Conservation (phyloP, 2,888 invertebrate genomes). For the Pseudanteris insignis region DNA sequence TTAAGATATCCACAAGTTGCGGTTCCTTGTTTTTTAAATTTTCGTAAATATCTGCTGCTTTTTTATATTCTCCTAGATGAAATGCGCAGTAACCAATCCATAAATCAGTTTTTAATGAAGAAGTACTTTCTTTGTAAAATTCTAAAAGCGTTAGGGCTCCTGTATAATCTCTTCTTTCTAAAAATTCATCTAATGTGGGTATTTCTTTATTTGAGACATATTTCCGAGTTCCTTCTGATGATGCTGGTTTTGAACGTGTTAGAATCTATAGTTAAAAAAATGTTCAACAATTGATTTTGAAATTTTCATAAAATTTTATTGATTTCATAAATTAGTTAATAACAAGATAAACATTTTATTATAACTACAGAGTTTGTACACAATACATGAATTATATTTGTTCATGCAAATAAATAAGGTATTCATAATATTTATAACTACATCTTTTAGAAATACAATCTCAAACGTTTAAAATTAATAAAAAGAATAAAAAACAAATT, state of each 20-base stretch:
- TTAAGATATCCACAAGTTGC: too few relatives aligned
- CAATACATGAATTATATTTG: too few relatives aligned
- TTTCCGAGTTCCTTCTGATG: slow-evolving; percentile 67
- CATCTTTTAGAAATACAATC: too few relatives aligned
- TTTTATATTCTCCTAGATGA: slow-evolving; percentile 92
- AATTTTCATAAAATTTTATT: not conserved
- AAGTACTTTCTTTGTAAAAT: slow-evolving; percentile 69
- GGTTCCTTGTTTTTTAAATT: slow-evolving; percentile 68
- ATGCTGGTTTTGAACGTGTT: slow-evolving; percentile 83
- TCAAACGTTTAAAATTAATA: too few relatives aligned
- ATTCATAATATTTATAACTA: too few relatives aligned
- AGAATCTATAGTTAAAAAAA: slow-evolving; percentile 73
- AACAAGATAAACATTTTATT: not conserved
- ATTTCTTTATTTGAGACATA: slow-evolving; percentile 68
- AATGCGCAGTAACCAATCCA: slow-evolving; percentile 97
- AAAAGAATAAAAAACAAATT: too few relatives aligned
- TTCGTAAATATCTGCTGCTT: slow-evolving; percentile 70
- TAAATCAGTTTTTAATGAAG: slow-evolving; percentile 69
- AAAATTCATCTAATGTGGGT: slow-evolving; percentile 89
- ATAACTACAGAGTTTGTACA: too few relatives aligned
- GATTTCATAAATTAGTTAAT: not conserved
- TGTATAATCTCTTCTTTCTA: slow-evolving; percentile 89
- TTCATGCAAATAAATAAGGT: too few relatives aligned
- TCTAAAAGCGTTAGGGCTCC: slow-evolving; percentile 94
- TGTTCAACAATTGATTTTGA: not conserved